A percentile compares a stretch with the other conserved stretches of the same genome.
Conservation (phyloP, 1,140 invertebrate species). For the Drosophila mayri region DNA sequence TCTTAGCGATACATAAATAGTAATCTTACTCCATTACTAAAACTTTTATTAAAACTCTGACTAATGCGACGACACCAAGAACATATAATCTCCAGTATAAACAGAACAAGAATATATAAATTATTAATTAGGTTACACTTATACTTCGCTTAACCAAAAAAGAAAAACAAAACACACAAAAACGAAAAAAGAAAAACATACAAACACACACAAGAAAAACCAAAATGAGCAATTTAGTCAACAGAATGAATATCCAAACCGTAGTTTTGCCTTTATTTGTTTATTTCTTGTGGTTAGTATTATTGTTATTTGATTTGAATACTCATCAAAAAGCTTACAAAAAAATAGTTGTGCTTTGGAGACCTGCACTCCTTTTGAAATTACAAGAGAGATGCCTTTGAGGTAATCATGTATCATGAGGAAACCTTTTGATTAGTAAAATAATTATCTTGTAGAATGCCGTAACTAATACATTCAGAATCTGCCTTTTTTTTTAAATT, state of each 20-base stretch:
- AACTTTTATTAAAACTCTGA: constrained; percentile 19
- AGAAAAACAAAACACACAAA: no score
- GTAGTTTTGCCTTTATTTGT: not conserved
- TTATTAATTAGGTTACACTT: constrained; percentile 21
- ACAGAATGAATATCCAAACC: not conserved
- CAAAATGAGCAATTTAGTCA: constrained; percentile 14
- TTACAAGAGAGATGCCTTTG: not conserved
- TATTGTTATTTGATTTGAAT: no score
- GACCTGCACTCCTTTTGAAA: no score
- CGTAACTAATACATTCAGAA: not conserved
- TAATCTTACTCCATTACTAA: constrained; percentile 20
- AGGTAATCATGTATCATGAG: not conserved
- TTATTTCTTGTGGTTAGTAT: not conserved
- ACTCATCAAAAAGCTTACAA: not conserved
- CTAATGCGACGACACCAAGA: constrained; percentile 14
- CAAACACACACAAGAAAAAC: not conserved
- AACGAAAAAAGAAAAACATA: not conserved
- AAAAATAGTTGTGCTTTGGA: not conserved
- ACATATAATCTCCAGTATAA: constrained; percentile 20
- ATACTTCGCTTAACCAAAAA: constrained; percentile 22
- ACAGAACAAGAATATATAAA: constrained; percentile 17
- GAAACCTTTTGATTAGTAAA: not conserved
- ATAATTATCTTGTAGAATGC: not conserved
- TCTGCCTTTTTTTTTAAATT: no score
- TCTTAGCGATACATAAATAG: constrained; percentile 24